Evolutionary conservation across 2,888 invertebrate species (phyloP), one percentile per base, ranked within the genome.

Genomic region (Dolichopus griseipennis): DNA sequence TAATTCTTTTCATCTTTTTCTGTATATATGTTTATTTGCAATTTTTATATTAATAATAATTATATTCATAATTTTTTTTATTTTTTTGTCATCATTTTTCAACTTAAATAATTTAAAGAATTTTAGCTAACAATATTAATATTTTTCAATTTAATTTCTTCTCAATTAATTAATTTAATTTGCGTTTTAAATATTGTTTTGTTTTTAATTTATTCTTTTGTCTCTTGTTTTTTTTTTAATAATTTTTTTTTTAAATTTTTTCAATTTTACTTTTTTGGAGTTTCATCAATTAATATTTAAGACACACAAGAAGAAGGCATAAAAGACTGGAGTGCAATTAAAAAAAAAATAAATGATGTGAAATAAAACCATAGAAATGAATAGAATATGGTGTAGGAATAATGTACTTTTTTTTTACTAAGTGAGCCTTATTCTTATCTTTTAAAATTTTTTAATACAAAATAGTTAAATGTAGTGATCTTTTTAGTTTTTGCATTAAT

Each of bases 261-360:
- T 62, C 12, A 20, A 61, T 20, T 62, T 22, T 62, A 22, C 2
- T 62, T 62, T 62, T 62, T 62, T 62, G 62, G 62, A 62, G 22
- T 62, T 52, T 52, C 1, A 52, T 52, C n/a, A 52, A 52, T 52
- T 52, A 52, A 52, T 52, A 18, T 66, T 69, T 67, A 69, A 69
- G 69, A 69, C 69, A 69, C 69, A 69, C 69, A 65, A 62, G 69
- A 67, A 67, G 67, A 69, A 69, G 69, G 69, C 69, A 67, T 67
- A 69, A 63, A 69, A 62, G 62, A 62, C 62, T 22, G 10, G 21
- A 62, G 62, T 62, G 62, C 62, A 62, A 52, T 52, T 12, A 52
- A 18, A 37, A 27, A 27, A 27, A 27, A 27, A 27, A 27, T 27
- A 27, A 27, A 27, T 27, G 27, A 27, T 27, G 27, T 27, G 27